A percentile compares a stretch with the other conserved stretches of the same genome.
These are phyloP conservation scores for Drosophila rubida DNA, from an alignment of 2,888 invertebrate species.

Conservation along the genomic window DNA sequence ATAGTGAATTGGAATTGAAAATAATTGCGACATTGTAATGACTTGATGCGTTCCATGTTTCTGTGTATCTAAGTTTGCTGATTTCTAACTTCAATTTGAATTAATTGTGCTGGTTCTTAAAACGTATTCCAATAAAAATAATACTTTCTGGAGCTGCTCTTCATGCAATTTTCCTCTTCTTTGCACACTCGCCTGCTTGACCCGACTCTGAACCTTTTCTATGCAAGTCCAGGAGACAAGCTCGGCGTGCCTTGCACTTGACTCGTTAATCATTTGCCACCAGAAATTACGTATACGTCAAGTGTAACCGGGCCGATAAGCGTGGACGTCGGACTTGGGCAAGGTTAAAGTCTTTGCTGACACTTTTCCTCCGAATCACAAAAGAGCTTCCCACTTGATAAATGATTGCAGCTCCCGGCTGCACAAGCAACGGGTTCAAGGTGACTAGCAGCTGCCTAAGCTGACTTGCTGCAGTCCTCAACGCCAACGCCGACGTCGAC, in stretches of 20 bases:
- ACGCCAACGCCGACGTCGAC: slow-evolving; percentile 10
- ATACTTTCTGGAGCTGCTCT: no score
- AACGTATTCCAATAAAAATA: no score
- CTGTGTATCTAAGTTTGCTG: no score
- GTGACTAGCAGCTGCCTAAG: slow-evolving; percentile 57
- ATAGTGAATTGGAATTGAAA: no score
- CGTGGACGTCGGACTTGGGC: slow-evolving; percentile 18
- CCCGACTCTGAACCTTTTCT: not conserved
- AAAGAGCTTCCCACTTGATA: slow-evolving; percentile 68
- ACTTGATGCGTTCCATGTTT: no score
- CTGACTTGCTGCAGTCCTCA: slow-evolving; percentile 38
- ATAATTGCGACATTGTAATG: no score
- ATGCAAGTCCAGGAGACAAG: slow-evolving; percentile 3
- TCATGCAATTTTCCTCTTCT: not conserved
- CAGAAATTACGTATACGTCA: slow-evolving; percentile 76
- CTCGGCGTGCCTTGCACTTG: slow-evolving; percentile 25
- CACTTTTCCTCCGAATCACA: slow-evolving; percentile 31
- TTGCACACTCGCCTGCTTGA: not conserved
- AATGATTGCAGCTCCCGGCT: slow-evolving; percentile 43
- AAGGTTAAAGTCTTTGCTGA: slow-evolving; percentile 45
- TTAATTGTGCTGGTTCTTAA: no score
- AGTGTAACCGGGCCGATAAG: slow-evolving; percentile 76
- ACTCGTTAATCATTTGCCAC: slow-evolving; percentile 70
- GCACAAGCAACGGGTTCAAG: slow-evolving; percentile 61
- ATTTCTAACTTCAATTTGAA: no score